Evolutionary conservation across 2,888 invertebrate genomes (phyloP), one percentile per base, ranked within the genome.

Genomic region (Eupsilia transversa): DNA sequence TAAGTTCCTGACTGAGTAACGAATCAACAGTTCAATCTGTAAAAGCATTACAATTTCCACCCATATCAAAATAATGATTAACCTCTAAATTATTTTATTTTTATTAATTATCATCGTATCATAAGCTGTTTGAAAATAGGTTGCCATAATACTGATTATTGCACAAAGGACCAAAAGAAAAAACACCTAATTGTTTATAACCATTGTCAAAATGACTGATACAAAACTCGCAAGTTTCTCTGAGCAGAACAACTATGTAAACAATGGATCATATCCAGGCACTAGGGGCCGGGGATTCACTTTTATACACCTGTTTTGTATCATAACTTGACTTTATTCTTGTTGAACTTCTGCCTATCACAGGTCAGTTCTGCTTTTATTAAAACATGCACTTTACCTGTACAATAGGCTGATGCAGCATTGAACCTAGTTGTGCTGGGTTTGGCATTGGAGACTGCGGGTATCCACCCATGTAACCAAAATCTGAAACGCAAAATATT

Each of bases 381-480:
- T 46, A 10, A 56, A 35, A 14, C 33, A 54, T 27, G 38, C 17
- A 41, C 38, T 12, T 72, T 66, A 96, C 96, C 93, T 96, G 96
- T 27, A 96, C 95, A 82, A 96, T 90, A 68, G 96, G 96, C 77
- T 96, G 96, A 72, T 96, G 96, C 12, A 96, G 83, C 96, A 96
- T 96, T 56, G 93, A 92, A 0, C 95, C 93, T 27, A 96, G 84
- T 70, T 96, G 95, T 56, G 94, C 92, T 1, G 94, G 93, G 20
- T 93, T 91, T 2, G 92, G 90, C 87, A 95, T 90, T 0, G 94
- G 91, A 27, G 92, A 74, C 70, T 93, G 95, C 0, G 90, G 87
- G 81, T 89, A 95, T 3, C 92, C 93, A 74, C 88, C 88, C 87
- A 91, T 91, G 77, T 92, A 94, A 7, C 92, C 92, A 90, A 89